These are phyloP conservation scores for Acrocyrtus sp. DNA, from an alignment of 2,888 invertebrate genomes.

Conservation along the genomic window DNA sequence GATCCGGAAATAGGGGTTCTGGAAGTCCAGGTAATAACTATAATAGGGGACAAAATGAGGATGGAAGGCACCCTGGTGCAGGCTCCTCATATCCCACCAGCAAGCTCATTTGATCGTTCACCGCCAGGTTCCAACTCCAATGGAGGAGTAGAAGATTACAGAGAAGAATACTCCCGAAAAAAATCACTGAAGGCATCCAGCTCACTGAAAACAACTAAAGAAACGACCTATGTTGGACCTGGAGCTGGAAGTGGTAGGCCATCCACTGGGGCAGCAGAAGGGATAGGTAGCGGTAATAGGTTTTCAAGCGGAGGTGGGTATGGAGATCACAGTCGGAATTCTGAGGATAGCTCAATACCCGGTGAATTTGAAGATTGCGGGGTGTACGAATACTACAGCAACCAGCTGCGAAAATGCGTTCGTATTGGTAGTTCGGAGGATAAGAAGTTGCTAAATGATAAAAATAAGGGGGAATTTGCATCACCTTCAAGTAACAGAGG, in stretches of 20 bases:
- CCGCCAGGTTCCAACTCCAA: slow-evolving; percentile 3
- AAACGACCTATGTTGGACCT: slow-evolving; percentile 7
- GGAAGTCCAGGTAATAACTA: slow-evolving; percentile 1
- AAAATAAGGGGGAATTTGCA: slow-evolving; percentile 8
- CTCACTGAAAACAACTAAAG: slow-evolving; percentile 15
- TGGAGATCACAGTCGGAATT: slow-evolving; percentile 13
- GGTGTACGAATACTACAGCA: slow-evolving; percentile 36
- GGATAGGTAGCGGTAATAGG: background rate
- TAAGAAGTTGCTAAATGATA: slow-evolving; percentile 22
- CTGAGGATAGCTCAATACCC: slow-evolving; percentile 13
- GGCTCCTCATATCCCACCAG: background rate
- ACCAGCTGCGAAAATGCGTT: slow-evolving; percentile 26
- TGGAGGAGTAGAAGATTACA: background rate
- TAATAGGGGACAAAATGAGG: background rate
- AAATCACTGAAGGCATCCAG: slow-evolving; percentile 6
- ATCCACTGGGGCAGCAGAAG: too few relatives aligned
- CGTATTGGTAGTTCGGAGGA: slow-evolving; percentile 24
- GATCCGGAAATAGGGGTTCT: slow-evolving; percentile 2
- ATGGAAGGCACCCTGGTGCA: background rate
- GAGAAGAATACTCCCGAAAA: slow-evolving; percentile 22
- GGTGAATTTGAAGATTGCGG: slow-evolving; percentile 37
- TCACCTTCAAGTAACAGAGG: background rate
- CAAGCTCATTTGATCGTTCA: background rate
- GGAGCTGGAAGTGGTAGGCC: background rate
- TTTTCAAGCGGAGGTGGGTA: background rate